Base-by-base conservation (phyloP, 2,888 invertebrate genomes). In the Flexamia atlantica region DNA sequence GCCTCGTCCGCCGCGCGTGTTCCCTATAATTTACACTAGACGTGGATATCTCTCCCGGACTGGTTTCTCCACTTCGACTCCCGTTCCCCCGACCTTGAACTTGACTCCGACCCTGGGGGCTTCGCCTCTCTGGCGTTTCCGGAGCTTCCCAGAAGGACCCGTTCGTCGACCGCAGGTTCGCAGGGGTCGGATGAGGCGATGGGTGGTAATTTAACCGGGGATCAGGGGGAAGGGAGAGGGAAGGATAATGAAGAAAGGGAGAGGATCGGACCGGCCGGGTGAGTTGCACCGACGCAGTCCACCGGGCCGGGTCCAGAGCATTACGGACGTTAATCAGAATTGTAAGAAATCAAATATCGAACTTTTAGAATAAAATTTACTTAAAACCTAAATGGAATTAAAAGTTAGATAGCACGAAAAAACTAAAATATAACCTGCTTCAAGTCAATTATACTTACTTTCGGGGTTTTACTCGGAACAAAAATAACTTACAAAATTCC, bases 61-160 rank as follows among this genome's bases (percentile, higher is more conserved):
- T 14, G 3, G 64, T 4, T 64, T 64, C 28, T 30, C 64, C 14
- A 7, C 17, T n/a, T 1, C 7, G 57, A 57, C 64, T 64, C 28
- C 28, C 64, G 64, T 64, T 64, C 64, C 28, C 23, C 64, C 64
- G 64, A 17, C 64, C 64, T 64, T 64, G 64, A 64, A 64, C 64
- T 64, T 30, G 64, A 23, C 57, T 57, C 17, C 30, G 64, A 28
- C 64, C 64, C 64, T 5, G 12, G 64, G 64, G 64, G 28, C 30
- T 30, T n/a, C 28, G 28, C 28, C 30, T 9, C 64, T 20, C 9
- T 30, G 64, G 64, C 64, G 64, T 64, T 64, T 64, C 64, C 64
- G 64, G 64, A 64, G 64, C 64, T 64, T 64, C 64, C 28, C 64
- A 64, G 64, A 64, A 64, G 64, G 64, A 64, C 64, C 64, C 64